phyloP scores from a whole-genome alignment of 2,797 vertebrate species.

The Danio aesculapii region DNA sequence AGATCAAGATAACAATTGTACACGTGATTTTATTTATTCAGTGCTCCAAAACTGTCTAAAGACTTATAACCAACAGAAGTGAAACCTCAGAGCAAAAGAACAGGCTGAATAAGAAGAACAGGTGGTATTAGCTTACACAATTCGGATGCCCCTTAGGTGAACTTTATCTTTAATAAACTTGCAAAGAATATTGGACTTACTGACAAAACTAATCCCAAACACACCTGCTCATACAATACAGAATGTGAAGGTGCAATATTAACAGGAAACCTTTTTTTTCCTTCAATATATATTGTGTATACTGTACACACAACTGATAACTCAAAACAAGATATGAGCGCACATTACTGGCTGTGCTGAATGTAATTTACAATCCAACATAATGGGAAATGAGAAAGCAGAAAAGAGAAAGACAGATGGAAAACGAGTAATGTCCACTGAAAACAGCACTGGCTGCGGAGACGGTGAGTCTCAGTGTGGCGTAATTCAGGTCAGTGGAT shows the following conservation, averaged over 20 bases:
- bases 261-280: background rate
- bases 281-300: background rate
- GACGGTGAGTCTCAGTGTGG: conserved; percentile 13
- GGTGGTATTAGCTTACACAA: background rate
- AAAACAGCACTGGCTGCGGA: background rate
- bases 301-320: background rate
- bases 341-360: background rate
- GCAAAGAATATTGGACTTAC: background rate
- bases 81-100: background rate
- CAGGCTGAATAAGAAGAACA: background rate
- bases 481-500: conserved; percentile 42
- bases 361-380: background rate
- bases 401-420: background rate
- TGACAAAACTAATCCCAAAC: background rate
- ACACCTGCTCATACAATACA: background rate
- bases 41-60: background rate
- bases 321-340: background rate
- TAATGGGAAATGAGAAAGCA: background rate
- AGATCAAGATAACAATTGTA: background rate
- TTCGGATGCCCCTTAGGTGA: background rate
- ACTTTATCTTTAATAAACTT: background rate
- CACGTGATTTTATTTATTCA: background rate
- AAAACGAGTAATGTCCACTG: background rate
- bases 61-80: background rate
- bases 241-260: background rate